A percentile compares a stretch with the other conserved stretches of the same genome.
Conservation (phyloP, 2,113 vertebrate genomes). For the Ardeotis arabs region DNA sequence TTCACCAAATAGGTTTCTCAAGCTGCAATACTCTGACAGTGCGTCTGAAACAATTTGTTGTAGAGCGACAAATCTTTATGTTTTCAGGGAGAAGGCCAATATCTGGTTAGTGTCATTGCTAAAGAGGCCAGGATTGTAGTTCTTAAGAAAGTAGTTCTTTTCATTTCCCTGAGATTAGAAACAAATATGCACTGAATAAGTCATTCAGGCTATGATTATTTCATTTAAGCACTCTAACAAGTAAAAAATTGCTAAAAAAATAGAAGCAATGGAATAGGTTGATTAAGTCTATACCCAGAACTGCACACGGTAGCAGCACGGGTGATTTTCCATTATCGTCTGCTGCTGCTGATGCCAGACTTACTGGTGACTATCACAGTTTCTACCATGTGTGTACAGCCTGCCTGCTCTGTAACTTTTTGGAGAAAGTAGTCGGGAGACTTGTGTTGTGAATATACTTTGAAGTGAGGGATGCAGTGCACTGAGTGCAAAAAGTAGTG, state of each 20-base stretch:
- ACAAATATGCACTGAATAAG: not conserved
- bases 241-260: not conserved
- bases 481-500: not conserved
- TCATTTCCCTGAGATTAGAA: not conserved
- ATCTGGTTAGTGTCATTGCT: not conserved
- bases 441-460: not conserved
- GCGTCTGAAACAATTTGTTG: not conserved
- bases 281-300: not conserved
- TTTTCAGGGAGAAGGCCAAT: not conserved
- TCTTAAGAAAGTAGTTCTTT: not conserved
- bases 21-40: not conserved
- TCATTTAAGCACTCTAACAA: not conserved
- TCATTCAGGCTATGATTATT: not conserved
- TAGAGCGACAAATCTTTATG: not conserved
- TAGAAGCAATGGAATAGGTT: not conserved
- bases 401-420: not conserved
- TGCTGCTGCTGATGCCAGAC: not conserved
- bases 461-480: not conserved
- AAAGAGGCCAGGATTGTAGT: not conserved
- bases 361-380: not conserved
- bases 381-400: not conserved
- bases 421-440: not conserved
- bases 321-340: not conserved
- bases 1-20: not conserved
- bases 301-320: not conserved